Evolutionary conservation across 1,140 invertebrate species (phyloP).

Genomic region (Lamellibrachia luymesi): DNA sequence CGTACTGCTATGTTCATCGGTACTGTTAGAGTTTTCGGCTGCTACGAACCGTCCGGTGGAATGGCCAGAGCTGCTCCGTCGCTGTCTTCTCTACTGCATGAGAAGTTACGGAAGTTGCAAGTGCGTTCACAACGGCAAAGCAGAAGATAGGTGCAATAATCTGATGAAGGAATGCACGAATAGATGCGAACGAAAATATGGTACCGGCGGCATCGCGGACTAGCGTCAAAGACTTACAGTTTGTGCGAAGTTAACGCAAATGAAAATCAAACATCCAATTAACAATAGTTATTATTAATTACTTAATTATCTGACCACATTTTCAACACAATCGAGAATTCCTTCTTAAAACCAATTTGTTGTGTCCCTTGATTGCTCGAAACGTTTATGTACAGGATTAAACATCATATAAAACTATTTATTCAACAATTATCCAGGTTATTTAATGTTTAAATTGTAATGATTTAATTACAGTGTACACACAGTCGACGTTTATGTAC

Average conservation of each 20-base stretch:
- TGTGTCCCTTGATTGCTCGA: too few species aligned
- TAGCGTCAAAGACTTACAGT: neutral
- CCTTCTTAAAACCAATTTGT: too few species aligned
- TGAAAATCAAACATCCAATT: too few species aligned
- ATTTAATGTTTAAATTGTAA: too few species aligned
- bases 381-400: neutral
- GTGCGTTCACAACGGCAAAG: neutral
- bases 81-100: neutral
- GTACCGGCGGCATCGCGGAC: neutral
- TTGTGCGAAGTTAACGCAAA: neutral
- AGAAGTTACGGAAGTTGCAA: neutral
- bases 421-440: too few species aligned
- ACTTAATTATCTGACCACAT: too few species aligned
- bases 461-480: too few species aligned
- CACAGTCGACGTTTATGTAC: too few species aligned
- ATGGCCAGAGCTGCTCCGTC: neutral
- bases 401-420: neutral
- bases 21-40: neutral
- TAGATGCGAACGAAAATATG: neutral
- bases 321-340: too few species aligned
- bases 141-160: neutral
- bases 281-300: too few species aligned
- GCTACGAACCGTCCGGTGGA: neutral
- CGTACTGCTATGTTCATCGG: neutral
- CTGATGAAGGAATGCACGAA: neutral